Evolutionary conservation across 1,140 invertebrate species (phyloP).

Genomic region (Drosophila bipectinata): DNA sequence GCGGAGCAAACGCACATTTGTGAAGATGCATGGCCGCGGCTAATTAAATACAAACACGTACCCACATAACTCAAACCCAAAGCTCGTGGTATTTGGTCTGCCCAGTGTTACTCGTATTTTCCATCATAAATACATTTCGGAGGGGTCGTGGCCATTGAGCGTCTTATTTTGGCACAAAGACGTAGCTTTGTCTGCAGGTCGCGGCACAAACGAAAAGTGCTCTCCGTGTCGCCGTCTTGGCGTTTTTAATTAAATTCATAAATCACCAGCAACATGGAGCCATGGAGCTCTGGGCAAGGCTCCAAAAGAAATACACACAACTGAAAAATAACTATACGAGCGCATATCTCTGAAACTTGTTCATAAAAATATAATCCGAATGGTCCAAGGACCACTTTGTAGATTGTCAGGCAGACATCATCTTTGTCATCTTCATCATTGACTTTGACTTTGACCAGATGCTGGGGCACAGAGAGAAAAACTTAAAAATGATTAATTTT

Average conservation of each 20-base stretch:
- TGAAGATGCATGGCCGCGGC: conserved; percentile 51
- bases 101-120: conserved; percentile 4
- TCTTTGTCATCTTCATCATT: conserved; percentile 29
- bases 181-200: conserved; percentile 43
- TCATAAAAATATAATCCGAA: conserved; percentile 46
- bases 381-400: conserved; percentile 45
- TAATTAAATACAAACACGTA: conserved; percentile 81
- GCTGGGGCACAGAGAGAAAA: conserved; percentile 7
- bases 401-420: conserved; percentile 45
- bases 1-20: conserved; percentile 58
- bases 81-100: not conserved
- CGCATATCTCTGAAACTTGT: conserved; percentile 41
- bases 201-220: conserved; percentile 28
- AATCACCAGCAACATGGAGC: conserved; percentile 51
- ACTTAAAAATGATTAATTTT: not conserved
- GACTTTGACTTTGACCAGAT: conserved; percentile 42
- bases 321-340: conserved; percentile 30
- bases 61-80: conserved; percentile 67
- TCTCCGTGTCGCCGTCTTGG: conserved; percentile 56
- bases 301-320: conserved; percentile 37
- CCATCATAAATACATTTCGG: conserved; percentile 65
- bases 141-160: conserved; percentile 3
- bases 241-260: conserved; percentile 80
- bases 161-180: conserved; percentile 48
- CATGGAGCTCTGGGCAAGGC: conserved; percentile 15